Conservation (phyloP, 2,888 invertebrate genomes). For the Heliconius cydno region DNA sequence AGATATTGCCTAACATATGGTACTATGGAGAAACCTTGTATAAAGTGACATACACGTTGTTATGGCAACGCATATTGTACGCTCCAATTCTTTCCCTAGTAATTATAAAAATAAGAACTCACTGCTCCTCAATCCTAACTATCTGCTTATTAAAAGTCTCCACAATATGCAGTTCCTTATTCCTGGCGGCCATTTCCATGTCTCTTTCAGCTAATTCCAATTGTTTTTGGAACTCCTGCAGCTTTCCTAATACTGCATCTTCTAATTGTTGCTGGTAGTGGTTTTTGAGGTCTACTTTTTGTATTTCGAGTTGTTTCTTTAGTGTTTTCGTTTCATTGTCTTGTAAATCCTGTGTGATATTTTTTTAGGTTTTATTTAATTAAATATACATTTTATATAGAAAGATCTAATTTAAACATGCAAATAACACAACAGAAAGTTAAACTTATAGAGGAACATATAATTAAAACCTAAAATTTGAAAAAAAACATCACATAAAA, state of each 20-base stretch:
- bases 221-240: constrained; percentile 89
- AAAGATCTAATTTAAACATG: too few relatives aligned
- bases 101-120: constrained; percentile 50
- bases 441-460: neutral
- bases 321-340: constrained; percentile 81
- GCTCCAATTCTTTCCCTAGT: too few relatives aligned
- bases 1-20: too few relatives aligned
- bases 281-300: constrained; percentile 86
- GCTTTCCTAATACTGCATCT: constrained; percentile 88
- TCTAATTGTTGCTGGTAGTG: constrained; percentile 93
- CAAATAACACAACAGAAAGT: too few relatives aligned
- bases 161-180: constrained; percentile 86
- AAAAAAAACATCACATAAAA: neutral
- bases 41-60: too few relatives aligned
- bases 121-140: constrained; percentile 85
- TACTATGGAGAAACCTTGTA: too few relatives aligned
- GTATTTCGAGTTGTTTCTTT: constrained; percentile 83
- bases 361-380: too few relatives aligned
- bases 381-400: too few relatives aligned
- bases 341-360: constrained; percentile 68
- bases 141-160: constrained; percentile 89
- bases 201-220: constrained; percentile 87
- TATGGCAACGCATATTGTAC: too few relatives aligned
- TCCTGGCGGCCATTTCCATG: constrained; percentile 85
- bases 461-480: too few relatives aligned